phyloP scores from a whole-genome alignment of 2,113 vertebrate genomes.

The Glaucidium brasilianum region DNA sequence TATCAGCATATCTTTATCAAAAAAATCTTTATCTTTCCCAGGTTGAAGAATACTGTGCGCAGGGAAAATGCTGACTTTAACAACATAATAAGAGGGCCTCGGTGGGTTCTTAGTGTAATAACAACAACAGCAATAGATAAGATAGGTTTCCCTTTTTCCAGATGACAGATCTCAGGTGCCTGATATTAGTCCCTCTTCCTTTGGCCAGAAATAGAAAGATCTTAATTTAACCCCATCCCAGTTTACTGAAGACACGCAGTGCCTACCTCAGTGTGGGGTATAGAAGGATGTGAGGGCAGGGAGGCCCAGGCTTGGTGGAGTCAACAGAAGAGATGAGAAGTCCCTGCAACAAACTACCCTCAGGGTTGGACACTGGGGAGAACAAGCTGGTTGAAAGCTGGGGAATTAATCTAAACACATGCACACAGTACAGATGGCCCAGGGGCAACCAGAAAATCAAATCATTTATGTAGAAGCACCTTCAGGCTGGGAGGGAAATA shows the following conservation, averaged over 20 bases:
- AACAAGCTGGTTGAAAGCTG: neutral
- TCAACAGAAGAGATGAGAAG: neutral
- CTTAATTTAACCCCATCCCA: neutral
- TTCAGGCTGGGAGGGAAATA: neutral
- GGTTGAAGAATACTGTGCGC: neutral
- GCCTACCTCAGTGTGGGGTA: accelerated
- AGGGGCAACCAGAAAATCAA: neutral
- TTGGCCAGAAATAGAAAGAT: neutral
- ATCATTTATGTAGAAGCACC: neutral
- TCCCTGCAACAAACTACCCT: neutral
- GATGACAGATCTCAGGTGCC: neutral
- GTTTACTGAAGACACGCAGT: neutral
- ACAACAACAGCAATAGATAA: neutral
- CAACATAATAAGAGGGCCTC: neutral
- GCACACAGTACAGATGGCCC: neutral
- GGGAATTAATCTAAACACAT: neutral
- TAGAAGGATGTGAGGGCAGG: neutral
- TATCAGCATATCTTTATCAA: slow-evolving; percentile 49
- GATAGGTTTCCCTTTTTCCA: neutral
- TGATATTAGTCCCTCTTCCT: neutral
- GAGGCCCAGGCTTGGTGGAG: neutral
- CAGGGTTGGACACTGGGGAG: neutral
- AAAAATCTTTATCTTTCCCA: neutral
- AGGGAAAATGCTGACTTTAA: neutral
- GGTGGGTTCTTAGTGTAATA: neutral